Base-by-base conservation (phyloP, 2,113 vertebrate genomes). In the Ascaphus truei region DNA sequence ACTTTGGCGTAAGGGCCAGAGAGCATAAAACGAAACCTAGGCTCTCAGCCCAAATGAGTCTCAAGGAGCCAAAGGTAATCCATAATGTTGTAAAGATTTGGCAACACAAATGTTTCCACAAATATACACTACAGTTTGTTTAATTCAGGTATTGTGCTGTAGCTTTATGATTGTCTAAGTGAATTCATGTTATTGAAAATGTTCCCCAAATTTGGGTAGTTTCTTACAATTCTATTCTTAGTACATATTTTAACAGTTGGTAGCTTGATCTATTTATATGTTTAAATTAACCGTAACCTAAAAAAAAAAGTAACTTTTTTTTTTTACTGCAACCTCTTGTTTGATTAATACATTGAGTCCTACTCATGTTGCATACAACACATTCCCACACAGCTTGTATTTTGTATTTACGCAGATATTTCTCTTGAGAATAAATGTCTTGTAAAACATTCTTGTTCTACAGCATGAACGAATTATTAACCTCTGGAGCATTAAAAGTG, bases 371-470 rank as follows among this genome's bases (percentile, higher is more conserved):
- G 76, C 82, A 78, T 82, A 77, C 77, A 85, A 75, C 75, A 75
- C 78, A 79, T 85, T 88, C 83, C 83, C 80, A 79, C 86, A 86
- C 89, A 90, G 79, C 84, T 86, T 76, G 62, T 79, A 80, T 88
- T 90, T 90, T 88, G 79, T 86, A 86, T 90, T 88, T 89, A 89
- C 75, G 72, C 83, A 85, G 84, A 87, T 85, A 89, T 90, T 86
- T 90, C 89, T 90, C 88, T 77, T 75, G 86, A 86, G 86, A 88
- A 77, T 88, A 88, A 80, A 87, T 84, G 79, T 89, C 85, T 90
- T 89, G 84, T 88, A 88, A 90, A 91, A 88, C 83, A 89, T 89
- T 89, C 85, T 89, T 89, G 80, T 89, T 89, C 83, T 83, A 85
- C 84, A 87, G 82, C 81, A 85, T 88, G 84, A 89, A 86, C 77